Conservation (phyloP, 2,113 vertebrate genomes). For the Stictonetta naevosa region DNA sequence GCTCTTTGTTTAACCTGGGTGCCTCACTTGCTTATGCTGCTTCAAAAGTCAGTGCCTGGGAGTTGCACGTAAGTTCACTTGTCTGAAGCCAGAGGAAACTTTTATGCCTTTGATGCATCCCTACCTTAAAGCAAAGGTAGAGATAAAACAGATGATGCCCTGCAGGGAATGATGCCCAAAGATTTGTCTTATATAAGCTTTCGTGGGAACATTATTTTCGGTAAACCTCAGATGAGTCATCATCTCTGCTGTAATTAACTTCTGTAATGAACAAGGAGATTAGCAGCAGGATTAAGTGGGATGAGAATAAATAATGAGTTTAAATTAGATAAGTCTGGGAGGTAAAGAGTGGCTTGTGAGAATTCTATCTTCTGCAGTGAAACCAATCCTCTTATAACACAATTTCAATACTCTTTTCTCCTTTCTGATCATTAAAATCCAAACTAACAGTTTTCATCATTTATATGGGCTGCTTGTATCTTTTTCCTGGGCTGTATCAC, state of each 20-base stretch:
- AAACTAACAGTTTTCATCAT: background rate
- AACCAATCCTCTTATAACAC: background rate
- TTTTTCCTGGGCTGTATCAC: background rate
- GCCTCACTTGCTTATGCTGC: background rate
- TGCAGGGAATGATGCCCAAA: conserved; percentile 19
- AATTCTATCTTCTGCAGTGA: background rate
- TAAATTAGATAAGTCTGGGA: conserved; percentile 1
- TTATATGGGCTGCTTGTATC: background rate
- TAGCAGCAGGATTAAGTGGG: conserved; percentile 39
- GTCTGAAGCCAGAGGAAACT: background rate
- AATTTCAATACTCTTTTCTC: background rate
- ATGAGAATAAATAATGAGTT: conserved; percentile 26
- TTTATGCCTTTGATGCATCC: background rate
- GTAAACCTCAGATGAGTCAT: conserved; percentile 54
- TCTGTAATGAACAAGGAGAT: conserved; percentile 44
- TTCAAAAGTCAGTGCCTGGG: background rate
- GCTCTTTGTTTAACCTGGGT: accelerated
- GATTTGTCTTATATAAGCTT: conserved; percentile 37
- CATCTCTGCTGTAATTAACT: conserved; percentile 53
- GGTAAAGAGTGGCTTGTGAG: conserved; percentile 8
- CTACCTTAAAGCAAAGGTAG: background rate
- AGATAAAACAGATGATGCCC: background rate
- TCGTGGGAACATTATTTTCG: conserved; percentile 18
- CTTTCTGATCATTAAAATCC: background rate
- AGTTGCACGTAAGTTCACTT: background rate